These are phyloP conservation scores for Vidua chalybeata DNA, from an alignment of 2,113 vertebrate genomes.

Conservation along the genomic window DNA sequence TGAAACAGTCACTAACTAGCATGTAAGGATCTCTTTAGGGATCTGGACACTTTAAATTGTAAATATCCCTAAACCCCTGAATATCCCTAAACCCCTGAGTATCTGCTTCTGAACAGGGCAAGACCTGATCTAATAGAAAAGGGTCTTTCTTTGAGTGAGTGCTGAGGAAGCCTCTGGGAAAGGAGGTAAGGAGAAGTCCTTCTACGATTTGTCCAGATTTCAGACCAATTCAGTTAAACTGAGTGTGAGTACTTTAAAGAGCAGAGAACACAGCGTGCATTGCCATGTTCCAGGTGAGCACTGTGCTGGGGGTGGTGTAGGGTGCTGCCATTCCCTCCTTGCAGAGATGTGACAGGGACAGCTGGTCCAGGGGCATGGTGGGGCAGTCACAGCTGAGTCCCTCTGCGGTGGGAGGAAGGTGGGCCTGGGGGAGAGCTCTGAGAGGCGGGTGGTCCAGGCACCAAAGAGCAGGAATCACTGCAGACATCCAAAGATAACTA, in stretches of 20 bases:
- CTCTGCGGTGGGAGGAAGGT: neutral
- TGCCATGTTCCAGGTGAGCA: neutral
- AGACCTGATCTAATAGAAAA: neutral
- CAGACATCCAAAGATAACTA: constrained; percentile 52
- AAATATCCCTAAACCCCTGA: neutral
- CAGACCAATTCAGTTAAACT: neutral
- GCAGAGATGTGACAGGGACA: neutral
- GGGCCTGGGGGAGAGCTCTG: neutral
- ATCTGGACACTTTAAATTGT: neutral
- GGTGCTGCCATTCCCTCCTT: neutral
- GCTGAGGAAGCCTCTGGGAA: neutral
- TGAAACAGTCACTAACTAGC: neutral
- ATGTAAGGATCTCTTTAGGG: neutral
- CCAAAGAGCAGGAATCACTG: neutral
- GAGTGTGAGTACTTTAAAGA: neutral
- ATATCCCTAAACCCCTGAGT: neutral
- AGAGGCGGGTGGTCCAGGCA: constrained; percentile 34
- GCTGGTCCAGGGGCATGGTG: neutral
- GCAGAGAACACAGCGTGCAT: neutral
- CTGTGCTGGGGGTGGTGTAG: neutral
- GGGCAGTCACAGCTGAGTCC: neutral
- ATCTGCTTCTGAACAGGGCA: neutral
- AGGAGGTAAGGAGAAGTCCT: neutral
- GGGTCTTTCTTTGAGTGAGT: neutral
- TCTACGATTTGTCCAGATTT: neutral